Conservation (phyloP, 2,888 invertebrate species). For the Idaea biselata region DNA sequence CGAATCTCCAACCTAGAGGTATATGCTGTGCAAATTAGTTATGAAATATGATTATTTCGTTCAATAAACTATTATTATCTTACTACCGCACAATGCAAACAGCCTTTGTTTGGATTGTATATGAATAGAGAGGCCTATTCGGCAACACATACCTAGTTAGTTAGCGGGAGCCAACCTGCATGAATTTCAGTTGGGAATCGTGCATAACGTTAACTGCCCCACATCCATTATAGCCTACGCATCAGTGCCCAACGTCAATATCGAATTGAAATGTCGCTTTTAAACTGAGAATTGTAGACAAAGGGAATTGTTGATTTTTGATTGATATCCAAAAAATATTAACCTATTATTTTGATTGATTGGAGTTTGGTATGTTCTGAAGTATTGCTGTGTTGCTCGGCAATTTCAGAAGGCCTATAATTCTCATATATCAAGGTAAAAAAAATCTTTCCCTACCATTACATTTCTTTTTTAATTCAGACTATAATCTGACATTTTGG, state of each 20-base stretch:
- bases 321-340: conserved; percentile 1
- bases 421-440: too few relatives aligned
- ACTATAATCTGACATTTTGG: too few relatives aligned
- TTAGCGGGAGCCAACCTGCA: background rate
- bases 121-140: background rate
- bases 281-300: conserved; percentile 14
- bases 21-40: background rate
- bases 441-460: too few relatives aligned
- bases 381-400: background rate
- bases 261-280: conserved; percentile 15
- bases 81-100: background rate
- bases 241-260: conserved; percentile 6
- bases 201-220: background rate
- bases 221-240: conserved; percentile 7
- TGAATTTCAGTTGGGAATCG: background rate
- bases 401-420: too few relatives aligned
- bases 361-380: background rate
- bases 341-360: conserved; percentile 1
- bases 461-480: too few relatives aligned
- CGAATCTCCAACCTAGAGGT: background rate
- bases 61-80: background rate
- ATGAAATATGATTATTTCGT: background rate
- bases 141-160: background rate
- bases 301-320: conserved; percentile 23
- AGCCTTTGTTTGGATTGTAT: background rate